These are phyloP conservation scores for Smittia sp. DNA, from an alignment of 2,888 invertebrate species.

Conservation along the genomic window DNA sequence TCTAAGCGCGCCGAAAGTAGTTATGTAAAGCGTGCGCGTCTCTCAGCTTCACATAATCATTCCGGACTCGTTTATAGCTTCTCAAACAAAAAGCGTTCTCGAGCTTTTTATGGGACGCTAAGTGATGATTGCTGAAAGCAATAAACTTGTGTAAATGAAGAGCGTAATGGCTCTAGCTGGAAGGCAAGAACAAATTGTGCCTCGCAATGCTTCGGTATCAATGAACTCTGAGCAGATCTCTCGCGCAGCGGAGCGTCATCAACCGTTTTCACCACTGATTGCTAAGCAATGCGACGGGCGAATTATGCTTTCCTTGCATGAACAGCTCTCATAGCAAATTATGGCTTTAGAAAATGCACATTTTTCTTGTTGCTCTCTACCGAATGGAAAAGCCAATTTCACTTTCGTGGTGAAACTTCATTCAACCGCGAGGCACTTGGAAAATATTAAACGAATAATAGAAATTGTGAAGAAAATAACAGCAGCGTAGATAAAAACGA, in stretches of 20 bases:
- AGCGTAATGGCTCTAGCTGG: not conserved
- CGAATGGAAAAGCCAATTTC: not conserved
- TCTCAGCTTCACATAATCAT: not conserved
- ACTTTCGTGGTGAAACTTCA: constrained; percentile 14
- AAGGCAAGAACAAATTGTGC: not conserved
- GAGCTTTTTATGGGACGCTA: not conserved
- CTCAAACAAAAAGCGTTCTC: not conserved
- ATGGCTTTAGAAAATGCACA: not conserved
- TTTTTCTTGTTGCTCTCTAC: not conserved
- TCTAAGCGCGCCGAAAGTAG: not conserved
- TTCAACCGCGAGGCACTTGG: not conserved
- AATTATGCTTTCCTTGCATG: not conserved
- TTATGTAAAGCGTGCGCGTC: constrained; percentile 1
- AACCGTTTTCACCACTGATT: no score
- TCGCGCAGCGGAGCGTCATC: no score
- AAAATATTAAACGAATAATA: not conserved
- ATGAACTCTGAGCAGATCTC: not conserved
- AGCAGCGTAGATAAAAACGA: not conserved
- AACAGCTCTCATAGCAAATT: not conserved
- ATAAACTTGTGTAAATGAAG: not conserved
- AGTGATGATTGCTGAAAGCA: constrained; percentile 12
- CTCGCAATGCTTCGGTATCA: not conserved
- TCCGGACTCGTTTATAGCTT: not conserved
- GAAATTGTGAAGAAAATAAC: not conserved
- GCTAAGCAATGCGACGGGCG: no score